Evolutionary conservation across 2,797 vertebrate genomes (phyloP), one percentile per base, ranked within the genome.

Genomic region (Arrhamphus sclerolepis): DNA sequence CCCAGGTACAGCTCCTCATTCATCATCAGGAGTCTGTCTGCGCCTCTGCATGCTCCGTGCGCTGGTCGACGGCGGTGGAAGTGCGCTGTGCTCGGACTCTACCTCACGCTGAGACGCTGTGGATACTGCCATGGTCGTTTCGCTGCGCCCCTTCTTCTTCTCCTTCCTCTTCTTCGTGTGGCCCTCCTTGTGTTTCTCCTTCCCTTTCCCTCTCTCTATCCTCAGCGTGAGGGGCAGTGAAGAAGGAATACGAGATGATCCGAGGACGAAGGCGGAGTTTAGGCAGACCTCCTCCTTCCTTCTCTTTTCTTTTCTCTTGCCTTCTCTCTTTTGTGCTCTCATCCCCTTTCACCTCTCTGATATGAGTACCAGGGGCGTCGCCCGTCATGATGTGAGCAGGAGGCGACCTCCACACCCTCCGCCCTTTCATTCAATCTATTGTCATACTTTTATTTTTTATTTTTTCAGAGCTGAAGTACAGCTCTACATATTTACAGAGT

Each of bases 91-190:
- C 20, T 87, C 84, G 81, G 86, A 87, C 81, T 57, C 83, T 72
- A 75, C 72, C 81, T 82, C 73, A n/a, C 26, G 79, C 88, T 87
- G 87, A 87, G 82, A 75, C 77, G 75, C 24, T 72, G 49, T 84
- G 82, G 80, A 59, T 75, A 77, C 66, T 82, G 92, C 91, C 91
- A 92, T 92, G 89, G 82, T 92, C 84, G 85, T 68, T 82, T 52
- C 50, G 79, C 83, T 78, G 77, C 84, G 81, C 83, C 83, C 73
- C 82, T 73, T 66, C 57, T 66, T 77, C 70, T 71, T 50, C 42
- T 66, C 47, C 60, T 43, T 60, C 59, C 63, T 44, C 53, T 64
- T 77, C 74, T 79, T 53, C 13, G 31, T 31, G 44, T 46, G 60
- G 75, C 73, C 83, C 77, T 78, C 52, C 68, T 77, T 48, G 46